Percentiles rank a stretch among this genome's conserved stretches.
Conservation (phyloP, 2,113 vertebrate species). For the Phylloscopus trochiloides region DNA sequence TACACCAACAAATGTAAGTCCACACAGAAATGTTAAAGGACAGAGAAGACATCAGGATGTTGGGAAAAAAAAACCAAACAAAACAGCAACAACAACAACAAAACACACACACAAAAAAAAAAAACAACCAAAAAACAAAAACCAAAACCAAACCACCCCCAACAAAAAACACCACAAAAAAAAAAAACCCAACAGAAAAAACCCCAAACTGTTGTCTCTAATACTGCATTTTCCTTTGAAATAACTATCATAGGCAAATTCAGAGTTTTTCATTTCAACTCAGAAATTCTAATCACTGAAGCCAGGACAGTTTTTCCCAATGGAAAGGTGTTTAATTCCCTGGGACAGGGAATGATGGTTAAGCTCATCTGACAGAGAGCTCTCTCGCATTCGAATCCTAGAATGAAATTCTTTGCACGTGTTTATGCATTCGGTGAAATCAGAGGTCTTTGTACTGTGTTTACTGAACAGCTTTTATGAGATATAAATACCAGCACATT, state of each 20-base stretch:
- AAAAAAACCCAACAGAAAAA: too few relatives aligned
- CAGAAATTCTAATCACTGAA: not conserved
- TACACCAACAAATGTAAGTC: not conserved
- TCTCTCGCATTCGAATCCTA: not conserved
- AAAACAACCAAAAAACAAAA: fast-evolving
- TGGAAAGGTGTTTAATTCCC: not conserved
- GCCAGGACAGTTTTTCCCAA: not conserved
- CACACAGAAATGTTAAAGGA: not conserved
- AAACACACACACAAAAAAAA: too few relatives aligned
- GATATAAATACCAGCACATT: slow-evolving; percentile 60
- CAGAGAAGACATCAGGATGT: not conserved
- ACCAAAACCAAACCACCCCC: too few relatives aligned
- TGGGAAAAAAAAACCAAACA: not conserved
- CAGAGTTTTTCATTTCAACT: not conserved
- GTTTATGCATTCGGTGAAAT: slow-evolving; percentile 9
- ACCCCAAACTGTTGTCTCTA: not conserved
- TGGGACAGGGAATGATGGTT: not conserved
- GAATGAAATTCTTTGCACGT: slow-evolving; percentile 16
- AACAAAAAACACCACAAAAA: too few relatives aligned
- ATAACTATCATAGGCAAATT: not conserved
- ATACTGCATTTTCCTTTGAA: not conserved
- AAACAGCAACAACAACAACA: too few relatives aligned
- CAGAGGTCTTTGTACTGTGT: slow-evolving; percentile 46
- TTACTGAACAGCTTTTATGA: slow-evolving; percentile 66
- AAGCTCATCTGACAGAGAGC: not conserved